A percentile compares a stretch with the other conserved stretches of the same genome.
phyloP scores from a whole-genome alignment of 2,113 vertebrate species.

The Nannobrachium achirus region DNA sequence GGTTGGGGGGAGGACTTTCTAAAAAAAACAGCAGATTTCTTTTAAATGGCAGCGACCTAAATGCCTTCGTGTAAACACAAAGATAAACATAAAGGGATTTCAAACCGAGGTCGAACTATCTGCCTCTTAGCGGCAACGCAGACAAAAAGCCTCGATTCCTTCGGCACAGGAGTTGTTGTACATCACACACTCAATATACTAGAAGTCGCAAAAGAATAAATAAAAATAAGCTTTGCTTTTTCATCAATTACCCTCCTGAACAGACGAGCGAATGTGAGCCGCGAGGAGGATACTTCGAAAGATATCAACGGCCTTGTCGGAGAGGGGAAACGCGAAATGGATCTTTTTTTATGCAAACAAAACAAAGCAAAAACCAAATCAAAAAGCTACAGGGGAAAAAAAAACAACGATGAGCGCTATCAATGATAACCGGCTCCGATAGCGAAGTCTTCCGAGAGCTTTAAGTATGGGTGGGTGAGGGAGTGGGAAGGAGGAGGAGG shows the following conservation, averaged over 20 bases:
- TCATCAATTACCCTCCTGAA: conserved; percentile 21
- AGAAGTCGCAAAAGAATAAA: conserved; percentile 15
- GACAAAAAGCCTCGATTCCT: conserved; percentile 13
- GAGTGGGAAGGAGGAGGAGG: too few relatives aligned
- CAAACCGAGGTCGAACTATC: conserved; percentile 35
- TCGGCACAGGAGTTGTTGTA: conserved; percentile 13
- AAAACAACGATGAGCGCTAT: conserved; percentile 54
- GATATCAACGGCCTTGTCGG: conserved; percentile 52
- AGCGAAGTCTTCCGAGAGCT: conserved; percentile 30
- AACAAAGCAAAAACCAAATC: too few relatives aligned
- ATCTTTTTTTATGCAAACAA: conserved; percentile 26
- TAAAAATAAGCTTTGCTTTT: conserved; percentile 7
- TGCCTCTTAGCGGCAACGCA: conserved; percentile 30
- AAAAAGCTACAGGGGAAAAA: conserved; percentile 42
- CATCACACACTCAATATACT: not conserved
- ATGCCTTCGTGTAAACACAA: conserved; percentile 35
- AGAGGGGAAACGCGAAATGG: conserved; percentile 22
- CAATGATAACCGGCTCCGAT: conserved; percentile 46
- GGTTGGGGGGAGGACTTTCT: conserved; percentile 21
- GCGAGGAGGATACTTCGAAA: not conserved
- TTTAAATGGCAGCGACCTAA: conserved; percentile 25
- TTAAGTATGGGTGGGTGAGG: conserved; percentile 64
- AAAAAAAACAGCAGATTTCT: conserved; percentile 41
- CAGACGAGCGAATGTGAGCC: conserved; percentile 41
- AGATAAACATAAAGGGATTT: conserved; percentile 20